A percentile compares a stretch with the other conserved stretches of the same genome.
phyloP scores from a whole-genome alignment of 2,888 invertebrate species.

The Harpalus rufipes region DNA sequence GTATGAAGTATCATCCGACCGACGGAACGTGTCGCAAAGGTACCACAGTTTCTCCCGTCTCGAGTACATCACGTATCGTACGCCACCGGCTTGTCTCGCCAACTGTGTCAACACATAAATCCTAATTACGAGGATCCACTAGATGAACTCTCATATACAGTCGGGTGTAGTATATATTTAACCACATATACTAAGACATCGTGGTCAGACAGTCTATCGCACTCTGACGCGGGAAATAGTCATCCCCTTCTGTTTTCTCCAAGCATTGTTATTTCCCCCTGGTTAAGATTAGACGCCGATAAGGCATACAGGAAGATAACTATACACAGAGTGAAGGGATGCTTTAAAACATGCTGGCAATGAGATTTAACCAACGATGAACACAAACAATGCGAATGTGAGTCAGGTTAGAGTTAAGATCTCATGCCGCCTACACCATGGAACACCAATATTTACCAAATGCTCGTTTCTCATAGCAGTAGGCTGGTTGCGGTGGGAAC shows the following conservation, averaged over 20 bases:
- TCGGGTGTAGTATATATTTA: constrained; percentile 35
- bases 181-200: constrained; percentile 25
- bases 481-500: constrained; percentile 69
- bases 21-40: neutral
- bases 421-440: constrained; percentile 1
- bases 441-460: constrained; percentile 71
- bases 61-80: constrained; percentile 67
- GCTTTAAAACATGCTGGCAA: constrained; percentile 19
- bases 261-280: constrained; percentile 43
- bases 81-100: constrained; percentile 55
- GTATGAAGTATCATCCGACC: neutral
- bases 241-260: constrained; percentile 20
- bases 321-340: constrained; percentile 3
- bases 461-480: constrained; percentile 72
- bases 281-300: constrained; percentile 36
- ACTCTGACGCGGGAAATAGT: constrained; percentile 27
- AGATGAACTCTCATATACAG: constrained; percentile 63
- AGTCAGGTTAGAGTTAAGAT: constrained; percentile 44
- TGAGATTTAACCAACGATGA: constrained; percentile 36
- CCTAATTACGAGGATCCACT: constrained; percentile 69
- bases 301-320: constrained; percentile 30
- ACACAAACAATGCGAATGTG: constrained; percentile 41
- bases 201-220: constrained; percentile 22
- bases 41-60: constrained; percentile 39
- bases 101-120: constrained; percentile 71